Evolutionary conservation across 2,888 invertebrate species (phyloP).

Genomic region (Shargacucullia verbasci): DNA sequence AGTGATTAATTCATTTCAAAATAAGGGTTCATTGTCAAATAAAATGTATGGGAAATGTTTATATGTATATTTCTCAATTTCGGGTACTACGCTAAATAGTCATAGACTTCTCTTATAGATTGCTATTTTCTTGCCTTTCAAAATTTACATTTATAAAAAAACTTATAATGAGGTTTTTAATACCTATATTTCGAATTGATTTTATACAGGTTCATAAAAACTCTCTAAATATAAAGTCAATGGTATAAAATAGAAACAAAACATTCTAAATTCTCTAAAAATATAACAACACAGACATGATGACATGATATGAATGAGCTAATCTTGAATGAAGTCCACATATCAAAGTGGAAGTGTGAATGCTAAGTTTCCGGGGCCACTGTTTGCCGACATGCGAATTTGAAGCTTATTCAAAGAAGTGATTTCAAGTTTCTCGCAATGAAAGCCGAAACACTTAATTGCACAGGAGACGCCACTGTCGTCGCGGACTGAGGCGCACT

Average conservation of each 20-base stretch:
- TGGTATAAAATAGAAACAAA: background rate
- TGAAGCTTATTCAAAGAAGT: conserved; percentile 69
- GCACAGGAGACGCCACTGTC: conserved; percentile 65
- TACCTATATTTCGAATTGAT: too few species aligned
- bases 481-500: conserved; percentile 64
- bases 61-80: too few species aligned
- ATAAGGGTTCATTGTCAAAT: too few species aligned
- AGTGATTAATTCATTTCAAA: too few species aligned
- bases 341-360: conserved; percentile 43
- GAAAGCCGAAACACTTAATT: conserved; percentile 79
- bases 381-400: conserved; percentile 57
- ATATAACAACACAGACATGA: conserved; percentile 7
- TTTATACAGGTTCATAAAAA: too few species aligned
- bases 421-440: conserved; percentile 74
- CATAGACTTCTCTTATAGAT: too few species aligned
- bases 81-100: too few species aligned
- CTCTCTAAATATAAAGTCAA: too few species aligned
- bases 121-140: too few species aligned
- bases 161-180: too few species aligned
- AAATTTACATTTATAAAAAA: too few species aligned
- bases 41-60: too few species aligned
- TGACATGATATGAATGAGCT: conserved; percentile 25
- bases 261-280: background rate
- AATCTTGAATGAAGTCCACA: conserved; percentile 27
- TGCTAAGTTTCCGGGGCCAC: conserved; percentile 36